Evolutionary conservation across 2,797 vertebrate species (phyloP).

Genomic region (Ibycter americanus): DNA sequence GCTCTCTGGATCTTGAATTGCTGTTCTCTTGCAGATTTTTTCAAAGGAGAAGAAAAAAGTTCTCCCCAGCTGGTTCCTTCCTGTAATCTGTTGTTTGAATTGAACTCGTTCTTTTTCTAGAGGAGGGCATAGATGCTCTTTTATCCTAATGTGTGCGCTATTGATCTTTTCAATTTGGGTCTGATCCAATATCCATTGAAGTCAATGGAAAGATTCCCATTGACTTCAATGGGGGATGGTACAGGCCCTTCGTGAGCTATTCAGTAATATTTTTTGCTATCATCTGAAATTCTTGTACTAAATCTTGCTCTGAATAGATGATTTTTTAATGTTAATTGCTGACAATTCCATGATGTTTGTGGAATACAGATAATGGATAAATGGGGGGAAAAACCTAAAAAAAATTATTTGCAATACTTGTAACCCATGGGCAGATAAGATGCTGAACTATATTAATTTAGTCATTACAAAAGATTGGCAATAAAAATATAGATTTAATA

Average conservation of each 20-base stretch:
- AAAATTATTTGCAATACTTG: neutral
- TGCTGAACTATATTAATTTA: slow-evolving; percentile 13
- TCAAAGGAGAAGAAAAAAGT: slow-evolving; percentile 23
- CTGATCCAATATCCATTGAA: slow-evolving; percentile 56
- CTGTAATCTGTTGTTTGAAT: slow-evolving; percentile 41
- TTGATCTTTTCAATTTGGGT: slow-evolving; percentile 60
- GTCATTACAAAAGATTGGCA: slow-evolving; percentile 7
- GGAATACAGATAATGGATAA: slow-evolving; percentile 34
- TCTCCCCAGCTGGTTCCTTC: neutral
- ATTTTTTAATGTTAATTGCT: slow-evolving; percentile 66
- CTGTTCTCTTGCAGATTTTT: neutral
- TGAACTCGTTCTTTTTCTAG: slow-evolving; percentile 34
- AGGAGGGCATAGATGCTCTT: slow-evolving; percentile 11
- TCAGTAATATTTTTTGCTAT: slow-evolving; percentile 40
- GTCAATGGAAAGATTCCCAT: slow-evolving; percentile 50
- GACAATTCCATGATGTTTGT: slow-evolving; percentile 33
- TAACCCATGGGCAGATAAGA: neutral
- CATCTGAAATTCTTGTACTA: slow-evolving; percentile 42
- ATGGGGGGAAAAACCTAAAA: neutral
- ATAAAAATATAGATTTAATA: slow-evolving; percentile 36
- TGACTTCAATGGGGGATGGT: slow-evolving; percentile 37
- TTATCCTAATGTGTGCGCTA: slow-evolving; percentile 10
- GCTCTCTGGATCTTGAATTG: neutral
- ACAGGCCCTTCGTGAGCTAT: neutral
- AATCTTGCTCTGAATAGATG: slow-evolving; percentile 50